Conservation (phyloP, 2,113 vertebrate species). For the Dinomys branickii region DNA sequence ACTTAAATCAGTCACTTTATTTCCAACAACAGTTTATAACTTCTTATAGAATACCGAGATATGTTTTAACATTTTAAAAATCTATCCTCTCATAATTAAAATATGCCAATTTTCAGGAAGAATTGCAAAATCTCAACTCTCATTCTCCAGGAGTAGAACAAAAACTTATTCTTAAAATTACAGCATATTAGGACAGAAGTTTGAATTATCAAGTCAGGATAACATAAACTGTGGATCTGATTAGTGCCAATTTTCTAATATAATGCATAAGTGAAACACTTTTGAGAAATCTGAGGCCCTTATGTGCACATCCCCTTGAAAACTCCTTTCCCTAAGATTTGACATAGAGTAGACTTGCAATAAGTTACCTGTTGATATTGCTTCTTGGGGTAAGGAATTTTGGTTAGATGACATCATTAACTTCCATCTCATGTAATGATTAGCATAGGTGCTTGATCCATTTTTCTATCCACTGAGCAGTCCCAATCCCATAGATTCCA, state of each 20-base stretch:
- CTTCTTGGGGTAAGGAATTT: not conserved
- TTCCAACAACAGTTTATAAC: not conserved
- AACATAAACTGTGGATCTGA: not conserved
- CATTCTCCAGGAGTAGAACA: not conserved
- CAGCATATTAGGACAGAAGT: not conserved
- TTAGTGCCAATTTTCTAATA: not conserved
- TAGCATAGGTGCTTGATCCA: not conserved
- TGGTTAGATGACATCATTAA: not conserved
- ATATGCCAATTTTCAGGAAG: not conserved
- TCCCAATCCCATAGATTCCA: not conserved
- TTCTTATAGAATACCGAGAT: not conserved
- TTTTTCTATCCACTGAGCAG: not conserved
- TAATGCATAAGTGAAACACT: not conserved
- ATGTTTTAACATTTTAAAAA: not conserved
- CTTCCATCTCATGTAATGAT: not conserved
- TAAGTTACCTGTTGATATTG: rapidly evolving
- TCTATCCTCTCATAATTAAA: not conserved
- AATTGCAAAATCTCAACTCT: not conserved
- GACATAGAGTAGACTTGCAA: rapidly evolving
- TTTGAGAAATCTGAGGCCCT: not conserved
- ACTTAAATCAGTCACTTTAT: not conserved
- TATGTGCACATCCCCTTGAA: not conserved
- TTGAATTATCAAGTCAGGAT: not conserved
- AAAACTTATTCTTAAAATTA: not conserved
- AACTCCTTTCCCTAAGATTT: not conserved